These are phyloP conservation scores for Rhea americana DNA, from an alignment of 2,113 vertebrate genomes.

Conservation along the genomic window DNA sequence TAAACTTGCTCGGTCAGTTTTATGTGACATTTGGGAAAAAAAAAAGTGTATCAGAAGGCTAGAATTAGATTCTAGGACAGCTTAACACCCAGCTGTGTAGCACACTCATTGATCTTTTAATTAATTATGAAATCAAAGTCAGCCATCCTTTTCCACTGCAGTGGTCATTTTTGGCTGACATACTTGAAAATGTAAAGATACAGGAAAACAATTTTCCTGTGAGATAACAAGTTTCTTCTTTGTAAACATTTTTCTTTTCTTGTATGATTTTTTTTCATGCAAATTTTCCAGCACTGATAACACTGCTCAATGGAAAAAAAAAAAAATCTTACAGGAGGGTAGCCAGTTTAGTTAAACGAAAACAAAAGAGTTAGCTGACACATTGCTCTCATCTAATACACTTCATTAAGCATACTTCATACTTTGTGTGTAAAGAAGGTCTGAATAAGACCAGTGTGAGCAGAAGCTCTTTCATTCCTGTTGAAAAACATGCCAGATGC, in stretches of 20 bases:
- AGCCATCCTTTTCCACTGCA: not conserved
- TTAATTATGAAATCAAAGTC: conserved; percentile 57
- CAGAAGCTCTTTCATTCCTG: not conserved
- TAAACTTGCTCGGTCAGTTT: conserved; percentile 69
- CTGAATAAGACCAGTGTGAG: not conserved
- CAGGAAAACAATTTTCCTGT: not conserved
- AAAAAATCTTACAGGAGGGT: not conserved
- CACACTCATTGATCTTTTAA: conserved; percentile 53
- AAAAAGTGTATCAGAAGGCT: conserved; percentile 26
- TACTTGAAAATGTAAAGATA: not conserved
- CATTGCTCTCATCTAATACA: not conserved
- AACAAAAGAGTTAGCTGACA: not conserved
- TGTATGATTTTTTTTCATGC: not conserved
- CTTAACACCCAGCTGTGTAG: conserved; percentile 40
- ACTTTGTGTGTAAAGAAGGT: not conserved
- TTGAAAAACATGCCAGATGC: conserved; percentile 9
- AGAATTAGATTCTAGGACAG: conserved; percentile 48
- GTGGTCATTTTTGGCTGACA: not conserved
- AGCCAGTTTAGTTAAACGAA: not conserved
- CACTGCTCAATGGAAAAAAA: not conserved
- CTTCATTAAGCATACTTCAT: not conserved
- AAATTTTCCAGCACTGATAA: not conserved
- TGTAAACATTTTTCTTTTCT: not conserved
- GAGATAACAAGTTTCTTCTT: not conserved
- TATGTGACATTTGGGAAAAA: conserved; percentile 56